phyloP scores from a whole-genome alignment of 2,888 invertebrate species.

The Sympetrum striolatum region DNA sequence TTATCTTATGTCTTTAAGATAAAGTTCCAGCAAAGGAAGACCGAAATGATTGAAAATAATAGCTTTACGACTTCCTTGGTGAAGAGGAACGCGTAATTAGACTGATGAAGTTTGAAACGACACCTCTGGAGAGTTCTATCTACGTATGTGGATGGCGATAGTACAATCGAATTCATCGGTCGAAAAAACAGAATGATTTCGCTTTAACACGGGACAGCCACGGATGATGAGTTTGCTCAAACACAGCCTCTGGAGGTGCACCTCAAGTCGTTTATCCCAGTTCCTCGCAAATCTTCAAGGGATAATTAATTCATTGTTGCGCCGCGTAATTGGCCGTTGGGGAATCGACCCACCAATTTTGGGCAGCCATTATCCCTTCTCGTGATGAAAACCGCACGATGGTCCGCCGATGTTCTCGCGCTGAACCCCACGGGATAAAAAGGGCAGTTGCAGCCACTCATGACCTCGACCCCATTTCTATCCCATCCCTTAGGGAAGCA shows the following conservation, averaged over 20 bases:
- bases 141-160: too few species aligned
- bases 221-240: not conserved
- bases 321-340: not conserved
- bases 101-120: too few species aligned
- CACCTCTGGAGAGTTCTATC: too few species aligned
- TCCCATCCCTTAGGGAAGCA: not conserved
- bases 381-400: not conserved
- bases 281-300: not conserved
- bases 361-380: not conserved
- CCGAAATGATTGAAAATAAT: too few species aligned
- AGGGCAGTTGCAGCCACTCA: not conserved
- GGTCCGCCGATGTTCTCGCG: not conserved
- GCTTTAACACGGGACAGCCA: too few species aligned
- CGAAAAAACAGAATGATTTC: too few species aligned
- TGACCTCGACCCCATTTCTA: not conserved
- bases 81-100: too few species aligned
- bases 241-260: not conserved
- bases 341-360: not conserved
- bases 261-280: not conserved
- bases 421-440: not conserved
- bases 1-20: too few species aligned
- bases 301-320: not conserved
- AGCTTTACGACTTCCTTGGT: too few species aligned
- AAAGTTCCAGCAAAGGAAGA: too few species aligned
- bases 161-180: too few species aligned